Conservation (phyloP, 1,140 invertebrate species). For the Drosophila ogumai region DNA sequence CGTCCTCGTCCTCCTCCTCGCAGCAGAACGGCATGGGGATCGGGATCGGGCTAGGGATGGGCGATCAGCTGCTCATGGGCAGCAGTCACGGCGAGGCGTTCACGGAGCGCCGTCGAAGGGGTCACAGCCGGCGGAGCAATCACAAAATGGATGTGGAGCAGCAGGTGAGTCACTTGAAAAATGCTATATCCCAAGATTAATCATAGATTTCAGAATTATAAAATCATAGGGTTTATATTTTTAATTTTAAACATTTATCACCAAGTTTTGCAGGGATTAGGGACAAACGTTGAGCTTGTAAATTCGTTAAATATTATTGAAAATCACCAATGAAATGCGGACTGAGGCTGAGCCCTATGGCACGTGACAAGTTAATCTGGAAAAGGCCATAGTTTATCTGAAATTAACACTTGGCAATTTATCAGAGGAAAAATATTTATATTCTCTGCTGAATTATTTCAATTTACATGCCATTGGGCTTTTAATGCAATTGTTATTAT, state of each 20-base stretch:
- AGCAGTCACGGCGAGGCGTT: slow-evolving; percentile 71
- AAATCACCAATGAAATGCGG: not conserved
- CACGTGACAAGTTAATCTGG: not conserved
- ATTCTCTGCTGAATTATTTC: not conserved
- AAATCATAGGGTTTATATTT: not conserved
- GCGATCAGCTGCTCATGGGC: slow-evolving; percentile 68
- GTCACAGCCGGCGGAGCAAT: slow-evolving; percentile 78
- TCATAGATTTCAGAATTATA: no score
- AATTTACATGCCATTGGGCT: not conserved
- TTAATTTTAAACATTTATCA: not conserved
- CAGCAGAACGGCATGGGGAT: slow-evolving; percentile 53
- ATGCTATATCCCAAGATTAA: not conserved
- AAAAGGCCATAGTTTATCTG: not conserved
- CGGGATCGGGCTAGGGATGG: slow-evolving; percentile 32
- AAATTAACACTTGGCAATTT: not conserved
- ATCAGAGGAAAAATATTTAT: not conserved
- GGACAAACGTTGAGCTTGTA: not conserved
- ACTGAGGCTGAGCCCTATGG: not conserved
- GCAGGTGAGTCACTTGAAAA: slow-evolving; percentile 53
- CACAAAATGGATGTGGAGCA: slow-evolving; percentile 84
- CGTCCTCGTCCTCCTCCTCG: slow-evolving; percentile 59
- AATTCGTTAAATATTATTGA: not conserved
- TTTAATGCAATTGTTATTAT: not conserved
- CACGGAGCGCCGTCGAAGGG: slow-evolving; percentile 72
- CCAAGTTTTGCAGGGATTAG: not conserved